Base-by-base conservation (phyloP, 2,888 invertebrate species). In the Ornithoptera alexandrae region DNA sequence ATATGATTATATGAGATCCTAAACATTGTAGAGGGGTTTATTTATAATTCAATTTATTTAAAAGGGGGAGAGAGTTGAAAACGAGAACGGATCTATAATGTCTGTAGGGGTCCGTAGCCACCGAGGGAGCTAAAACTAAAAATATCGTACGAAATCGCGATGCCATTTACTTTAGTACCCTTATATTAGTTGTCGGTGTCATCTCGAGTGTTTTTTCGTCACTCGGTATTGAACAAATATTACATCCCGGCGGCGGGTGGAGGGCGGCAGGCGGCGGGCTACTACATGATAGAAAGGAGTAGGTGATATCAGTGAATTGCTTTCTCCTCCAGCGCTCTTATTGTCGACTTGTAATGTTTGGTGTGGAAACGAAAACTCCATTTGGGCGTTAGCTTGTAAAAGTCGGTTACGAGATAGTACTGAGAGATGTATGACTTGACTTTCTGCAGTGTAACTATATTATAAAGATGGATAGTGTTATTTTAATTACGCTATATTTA, bases 141-240 rank as follows among this genome's bases (percentile, higher is more conserved):
- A 64, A 64, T 56, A 30, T 56, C 36, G 56, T 36, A 64, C 36
- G 30, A 64, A 64, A 64, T 64, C 53, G 53, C 53, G 53, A 64
- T 64, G n/a, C 36, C 64, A 53, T 64, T 60, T 60, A 46, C 56
- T 53, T 60, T 67, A 67, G 20, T 67, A 22, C 67, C 61, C 50
- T 62, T 53, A 61, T 67, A 61, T 61, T 20, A 53, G 58, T 61
- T 61, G 60, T 59, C 36, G 61, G 22, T 30, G 60, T 66, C 59
- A 42, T 53, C 39, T 61, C 39, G 61, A 67, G 61, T 53, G 53
- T 42, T 62, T 67, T 60, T 67, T 61, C 24, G 67, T 61, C 61
- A 53, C 36, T 61, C 61, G 7, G 50, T 67, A 67, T 67, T 67
- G 61, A 67, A 67, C 61, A 67, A 66, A 66, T 66, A 60, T 66